phyloP scores from a whole-genome alignment of 2,113 vertebrate species.

The Calonectris borealis region DNA sequence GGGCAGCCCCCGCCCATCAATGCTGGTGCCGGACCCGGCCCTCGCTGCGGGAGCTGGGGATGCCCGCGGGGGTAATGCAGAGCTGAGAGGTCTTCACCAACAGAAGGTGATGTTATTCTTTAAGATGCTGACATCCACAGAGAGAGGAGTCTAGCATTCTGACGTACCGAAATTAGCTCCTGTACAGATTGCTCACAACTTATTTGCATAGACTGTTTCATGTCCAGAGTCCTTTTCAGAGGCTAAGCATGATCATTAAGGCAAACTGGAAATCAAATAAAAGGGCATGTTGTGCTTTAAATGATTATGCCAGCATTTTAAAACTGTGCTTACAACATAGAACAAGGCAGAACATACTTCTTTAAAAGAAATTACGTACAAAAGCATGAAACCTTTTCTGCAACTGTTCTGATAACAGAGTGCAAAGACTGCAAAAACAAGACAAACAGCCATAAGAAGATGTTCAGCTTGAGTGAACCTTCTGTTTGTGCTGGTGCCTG shows the following conservation, averaged over 20 bases:
- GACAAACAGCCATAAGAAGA: neutral
- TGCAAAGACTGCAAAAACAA: neutral
- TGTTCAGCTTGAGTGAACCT: neutral
- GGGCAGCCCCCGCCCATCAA: neutral
- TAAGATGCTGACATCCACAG: neutral
- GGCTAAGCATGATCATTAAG: neutral
- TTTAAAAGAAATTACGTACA: neutral
- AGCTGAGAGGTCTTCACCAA: neutral
- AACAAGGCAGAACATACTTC: neutral
- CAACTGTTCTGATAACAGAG: neutral
- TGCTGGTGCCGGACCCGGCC: fast-evolving
- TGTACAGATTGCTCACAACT: neutral
- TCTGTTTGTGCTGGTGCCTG: neutral
- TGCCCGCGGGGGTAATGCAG: neutral
- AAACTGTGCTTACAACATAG: neutral
- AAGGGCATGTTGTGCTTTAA: neutral
- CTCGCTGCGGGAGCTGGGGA: neutral
- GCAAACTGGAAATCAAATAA: neutral
- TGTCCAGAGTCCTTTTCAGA: slow-evolving; percentile 46
- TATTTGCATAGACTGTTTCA: neutral
- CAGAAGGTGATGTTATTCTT: neutral
- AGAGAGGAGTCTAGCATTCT: slow-evolving; percentile 34
- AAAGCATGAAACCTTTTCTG: neutral
- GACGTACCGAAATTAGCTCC: slow-evolving; percentile 14
- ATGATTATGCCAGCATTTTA: neutral